Evolutionary conservation across 1,140 invertebrate genomes (phyloP), one percentile per base, ranked within the genome.

Genomic region (Bombus consobrinus): DNA sequence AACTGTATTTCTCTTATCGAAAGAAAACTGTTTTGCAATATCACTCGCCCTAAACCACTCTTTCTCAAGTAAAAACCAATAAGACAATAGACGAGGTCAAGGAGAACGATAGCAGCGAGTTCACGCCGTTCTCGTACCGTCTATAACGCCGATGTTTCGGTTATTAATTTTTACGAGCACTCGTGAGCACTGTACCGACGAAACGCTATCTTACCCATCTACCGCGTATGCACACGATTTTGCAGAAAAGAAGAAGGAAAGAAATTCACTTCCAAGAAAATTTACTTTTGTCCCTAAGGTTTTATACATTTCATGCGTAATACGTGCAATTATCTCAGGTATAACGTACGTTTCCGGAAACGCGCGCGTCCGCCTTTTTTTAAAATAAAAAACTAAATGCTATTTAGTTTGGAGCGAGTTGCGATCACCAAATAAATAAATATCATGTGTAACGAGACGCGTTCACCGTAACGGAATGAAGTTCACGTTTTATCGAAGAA

Each of bases 111-210:
- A 66, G 8, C 59, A 25, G 12, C 25, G n/a, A 32, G 71, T 64
- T 47, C 66, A n/a, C 37, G 41, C 4, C 41, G 75, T 62, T 43
- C 66, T n/a, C 25, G 2, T 3, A 47, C 15, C 59, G 73, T 32
- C 28, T 39, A 28, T 71, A 43, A 71, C 53, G 68, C 32, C 76
- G 53, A 89, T 87, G 81, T 89, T 86, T 89, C 80, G 88, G 88
- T 89, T 89, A 89, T 89, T 87, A 89, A 89, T 89, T 89, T 89
- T 89, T 89, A 89, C 80, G 80, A 89, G 64, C 69, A 39, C 39
- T 68, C 66, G 37, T 64, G 79, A 83, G 39, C 53, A 57, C 71
- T 34, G n/a, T 39, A 32, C 22, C 28, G 18, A 15, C 74, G 25
- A 15, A 43, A 47, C 39, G 34, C n/a, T 53, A 34, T 53, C 43